Evolutionary conservation across 2,113 vertebrate species (phyloP).

Genomic region (Capreolus pygargus): DNA sequence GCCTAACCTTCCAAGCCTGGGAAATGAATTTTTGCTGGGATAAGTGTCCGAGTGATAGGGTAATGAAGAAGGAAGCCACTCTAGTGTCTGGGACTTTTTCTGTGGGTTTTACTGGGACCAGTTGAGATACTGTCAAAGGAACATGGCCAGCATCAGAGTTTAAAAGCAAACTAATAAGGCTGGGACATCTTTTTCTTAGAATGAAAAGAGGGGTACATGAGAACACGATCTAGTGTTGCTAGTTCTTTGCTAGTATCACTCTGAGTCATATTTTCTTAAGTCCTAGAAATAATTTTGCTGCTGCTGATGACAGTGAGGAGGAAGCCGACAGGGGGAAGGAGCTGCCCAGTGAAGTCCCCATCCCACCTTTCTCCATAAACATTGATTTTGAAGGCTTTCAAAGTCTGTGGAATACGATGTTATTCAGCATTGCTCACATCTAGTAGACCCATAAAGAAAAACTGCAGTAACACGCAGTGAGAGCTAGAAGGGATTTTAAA

Average conservation of each 20-base stretch:
- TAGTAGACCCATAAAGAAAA: background rate
- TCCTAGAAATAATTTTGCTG: background rate
- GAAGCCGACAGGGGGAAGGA: background rate
- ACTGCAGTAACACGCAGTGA: too few species aligned
- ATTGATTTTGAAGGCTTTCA: background rate
- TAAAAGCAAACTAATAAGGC: slow-evolving; percentile 64
- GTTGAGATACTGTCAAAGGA: slow-evolving; percentile 75
- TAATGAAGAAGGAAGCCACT: slow-evolving; percentile 16
- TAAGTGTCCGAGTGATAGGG: background rate
- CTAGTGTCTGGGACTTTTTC: background rate
- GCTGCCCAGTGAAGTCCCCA: background rate
- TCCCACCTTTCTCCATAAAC: background rate
- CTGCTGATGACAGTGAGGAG: background rate
- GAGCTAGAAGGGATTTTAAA: background rate
- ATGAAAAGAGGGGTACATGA: background rate
- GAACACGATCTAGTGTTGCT: background rate
- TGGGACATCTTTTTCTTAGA: slow-evolving; percentile 31
- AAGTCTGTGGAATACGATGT: background rate
- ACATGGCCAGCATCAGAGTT: slow-evolving; percentile 65
- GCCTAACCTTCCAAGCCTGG: background rate
- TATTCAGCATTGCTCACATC: background rate
- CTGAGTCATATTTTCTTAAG: background rate
- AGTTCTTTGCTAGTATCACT: background rate
- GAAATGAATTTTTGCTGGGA: slow-evolving; percentile 37
- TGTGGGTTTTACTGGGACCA: background rate